These are phyloP conservation scores for Rhimphoctona megacephalus DNA, from an alignment of 2,888 invertebrate species.

Conservation along the genomic window DNA sequence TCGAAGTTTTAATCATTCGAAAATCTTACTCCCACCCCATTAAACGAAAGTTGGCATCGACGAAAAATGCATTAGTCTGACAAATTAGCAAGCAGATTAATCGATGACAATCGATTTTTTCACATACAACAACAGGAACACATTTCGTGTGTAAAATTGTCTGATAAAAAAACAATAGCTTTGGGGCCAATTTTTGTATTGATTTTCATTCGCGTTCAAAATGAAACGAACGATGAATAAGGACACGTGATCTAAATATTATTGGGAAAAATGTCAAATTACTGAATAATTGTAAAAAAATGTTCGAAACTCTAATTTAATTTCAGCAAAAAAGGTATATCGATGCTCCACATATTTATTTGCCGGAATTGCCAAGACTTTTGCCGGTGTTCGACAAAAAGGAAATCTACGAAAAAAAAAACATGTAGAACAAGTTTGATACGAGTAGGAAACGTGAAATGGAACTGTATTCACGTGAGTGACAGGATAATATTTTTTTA, in stretches of 20 bases:
- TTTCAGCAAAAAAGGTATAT: no score
- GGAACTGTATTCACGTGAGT: neutral
- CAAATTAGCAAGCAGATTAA: neutral
- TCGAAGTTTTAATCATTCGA: no score
- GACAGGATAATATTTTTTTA: constrained; percentile 20
- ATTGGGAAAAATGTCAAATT: neutral
- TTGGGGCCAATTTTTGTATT: neutral
- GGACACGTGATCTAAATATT: neutral
- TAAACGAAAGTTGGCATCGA: neutral
- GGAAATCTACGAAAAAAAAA: no score
- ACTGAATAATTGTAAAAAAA: neutral
- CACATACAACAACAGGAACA: neutral
- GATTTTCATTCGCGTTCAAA: neutral
- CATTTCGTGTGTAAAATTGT: neutral
- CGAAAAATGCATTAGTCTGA: neutral
- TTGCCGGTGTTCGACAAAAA: neutral
- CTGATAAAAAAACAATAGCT: neutral
- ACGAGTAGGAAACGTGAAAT: neutral
- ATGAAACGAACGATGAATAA: no score
- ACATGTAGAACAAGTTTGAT: neutral
- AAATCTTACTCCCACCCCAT: no score
- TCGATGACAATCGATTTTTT: neutral
- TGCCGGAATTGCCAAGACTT: neutral
- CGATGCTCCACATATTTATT: neutral
- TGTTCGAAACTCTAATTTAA: no score